These are phyloP conservation scores for Nebria brevicollis DNA, from an alignment of 2,888 invertebrate species.

Conservation along the genomic window DNA sequence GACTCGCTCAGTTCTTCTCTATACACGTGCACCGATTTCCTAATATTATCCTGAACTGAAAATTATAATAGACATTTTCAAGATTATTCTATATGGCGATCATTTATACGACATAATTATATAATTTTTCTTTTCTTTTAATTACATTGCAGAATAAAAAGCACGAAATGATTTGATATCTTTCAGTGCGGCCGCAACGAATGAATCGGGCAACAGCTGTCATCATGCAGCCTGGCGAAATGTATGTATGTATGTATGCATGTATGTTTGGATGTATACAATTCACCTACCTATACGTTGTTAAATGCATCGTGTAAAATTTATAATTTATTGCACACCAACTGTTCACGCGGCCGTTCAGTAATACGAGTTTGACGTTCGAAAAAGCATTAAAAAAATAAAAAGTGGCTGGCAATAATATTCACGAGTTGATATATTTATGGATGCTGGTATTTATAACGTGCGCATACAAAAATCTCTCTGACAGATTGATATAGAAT, in stretches of 20 bases:
- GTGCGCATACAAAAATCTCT: slow-evolving; percentile 28
- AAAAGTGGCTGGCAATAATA: slow-evolving; percentile 33
- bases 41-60: neutral
- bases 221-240: slow-evolving; percentile 27
- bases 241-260: too few species aligned
- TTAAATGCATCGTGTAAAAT: slow-evolving; percentile 37
- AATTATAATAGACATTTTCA: too few species aligned
- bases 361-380: slow-evolving; percentile 14
- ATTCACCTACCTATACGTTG: neutral
- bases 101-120: too few species aligned
- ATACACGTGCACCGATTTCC: neutral
- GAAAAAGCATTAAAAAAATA: slow-evolving; percentile 6
- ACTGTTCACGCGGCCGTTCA: slow-evolving; percentile 30
- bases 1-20: neutral
- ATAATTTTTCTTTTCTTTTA: too few species aligned
- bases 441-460: slow-evolving; percentile 21
- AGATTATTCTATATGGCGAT: too few species aligned
- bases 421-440: slow-evolving; percentile 33
- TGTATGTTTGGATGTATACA: neutral
- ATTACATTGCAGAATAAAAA: too few species aligned
- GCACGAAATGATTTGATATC: neutral
- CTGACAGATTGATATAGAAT: slow-evolving; percentile 47
- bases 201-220: slow-evolving; percentile 41
- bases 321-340: slow-evolving; percentile 41
- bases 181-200: slow-evolving; percentile 8